phyloP scores from a whole-genome alignment of 2,888 invertebrate species.

The Drosophila tanythrix region DNA sequence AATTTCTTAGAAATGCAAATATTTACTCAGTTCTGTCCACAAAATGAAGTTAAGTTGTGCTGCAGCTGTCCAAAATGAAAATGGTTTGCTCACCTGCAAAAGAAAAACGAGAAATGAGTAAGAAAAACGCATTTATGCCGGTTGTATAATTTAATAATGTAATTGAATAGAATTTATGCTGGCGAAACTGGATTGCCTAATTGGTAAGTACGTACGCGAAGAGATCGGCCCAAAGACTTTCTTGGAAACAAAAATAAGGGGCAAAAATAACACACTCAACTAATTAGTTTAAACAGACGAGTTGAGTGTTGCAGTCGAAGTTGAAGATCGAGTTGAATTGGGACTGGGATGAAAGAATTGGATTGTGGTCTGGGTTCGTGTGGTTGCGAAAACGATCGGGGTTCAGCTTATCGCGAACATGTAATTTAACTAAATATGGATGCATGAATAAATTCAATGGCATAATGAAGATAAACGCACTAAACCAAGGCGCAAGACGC shows the following conservation, averaged over 20 bases:
- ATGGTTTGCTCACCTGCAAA: constrained; percentile 69
- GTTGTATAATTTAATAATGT: constrained; percentile 53
- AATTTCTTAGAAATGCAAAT: constrained; percentile 44
- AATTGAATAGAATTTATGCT: constrained; percentile 14
- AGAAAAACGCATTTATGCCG: constrained; percentile 26
- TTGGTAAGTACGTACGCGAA: constrained; percentile 35
- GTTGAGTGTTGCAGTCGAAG: constrained; percentile 26
- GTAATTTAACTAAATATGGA: constrained; percentile 77
- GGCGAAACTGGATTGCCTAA: constrained; percentile 47
- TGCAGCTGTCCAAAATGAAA: constrained; percentile 37
- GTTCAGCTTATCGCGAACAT: constrained; percentile 64
- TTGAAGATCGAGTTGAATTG: constrained; percentile 2
- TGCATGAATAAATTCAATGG: constrained; percentile 77
- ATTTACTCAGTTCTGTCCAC: constrained; percentile 49
- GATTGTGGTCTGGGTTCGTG: neutral
- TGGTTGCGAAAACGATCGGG: constrained; percentile 7
- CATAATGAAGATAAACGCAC: constrained; percentile 72
- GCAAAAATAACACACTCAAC: constrained; percentile 47
- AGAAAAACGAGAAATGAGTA: constrained; percentile 25
- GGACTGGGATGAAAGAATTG: constrained; percentile 4
- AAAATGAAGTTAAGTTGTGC: constrained; percentile 1
- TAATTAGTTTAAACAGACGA: constrained; percentile 67
- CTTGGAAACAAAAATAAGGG: constrained; percentile 38
- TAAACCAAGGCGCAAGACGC: constrained; percentile 40
- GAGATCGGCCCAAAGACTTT: constrained; percentile 39